Conservation (phyloP, 1,140 invertebrate species). For the Teleogryllus occipitalis region DNA sequence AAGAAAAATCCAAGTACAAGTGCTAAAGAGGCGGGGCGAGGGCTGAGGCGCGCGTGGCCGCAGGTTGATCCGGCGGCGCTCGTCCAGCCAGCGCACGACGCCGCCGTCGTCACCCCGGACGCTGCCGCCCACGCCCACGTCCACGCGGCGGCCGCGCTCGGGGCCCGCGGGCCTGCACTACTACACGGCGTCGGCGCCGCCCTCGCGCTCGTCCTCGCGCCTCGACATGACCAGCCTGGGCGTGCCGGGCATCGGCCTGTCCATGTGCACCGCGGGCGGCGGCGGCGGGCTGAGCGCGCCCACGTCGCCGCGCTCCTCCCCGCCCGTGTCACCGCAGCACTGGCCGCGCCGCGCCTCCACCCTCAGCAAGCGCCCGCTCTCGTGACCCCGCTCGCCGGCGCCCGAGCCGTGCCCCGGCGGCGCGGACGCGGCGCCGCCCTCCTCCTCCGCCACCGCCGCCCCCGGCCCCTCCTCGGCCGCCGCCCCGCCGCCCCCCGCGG, state of each 20-base stretch:
- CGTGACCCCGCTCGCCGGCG: not conserved
- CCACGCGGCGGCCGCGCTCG: constrained; percentile 45
- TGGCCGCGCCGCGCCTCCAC: constrained; percentile 34
- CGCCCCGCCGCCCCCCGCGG: too few species aligned
- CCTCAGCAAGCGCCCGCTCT: not conserved
- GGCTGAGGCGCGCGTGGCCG: not conserved
- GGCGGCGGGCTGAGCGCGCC: constrained; percentile 42
- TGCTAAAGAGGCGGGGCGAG: not conserved
- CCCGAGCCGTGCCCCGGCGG: too few species aligned
- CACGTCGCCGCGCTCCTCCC: constrained; percentile 43
- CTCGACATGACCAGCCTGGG: constrained; percentile 48
- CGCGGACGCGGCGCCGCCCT: too few species aligned
- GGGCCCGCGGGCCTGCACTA: constrained; percentile 63
- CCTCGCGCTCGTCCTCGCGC: constrained; percentile 55
- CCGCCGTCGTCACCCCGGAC: constrained; percentile 46
- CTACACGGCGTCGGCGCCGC: constrained; percentile 56
- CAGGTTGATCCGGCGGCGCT: constrained; percentile 39
- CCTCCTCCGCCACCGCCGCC: too few species aligned
- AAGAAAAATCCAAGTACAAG: too few species aligned
- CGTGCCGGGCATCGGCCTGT: constrained; percentile 33
- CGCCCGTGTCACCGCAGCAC: constrained; percentile 46
- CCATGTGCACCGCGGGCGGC: constrained; percentile 39
- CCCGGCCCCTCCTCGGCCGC: too few species aligned
- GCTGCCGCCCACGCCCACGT: constrained; percentile 38
- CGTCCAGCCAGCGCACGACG: constrained; percentile 43